A percentile compares a stretch with the other conserved stretches of the same genome.
phyloP scores from a whole-genome alignment of 2,113 vertebrate species.

The Trochalopteron elliotii region DNA sequence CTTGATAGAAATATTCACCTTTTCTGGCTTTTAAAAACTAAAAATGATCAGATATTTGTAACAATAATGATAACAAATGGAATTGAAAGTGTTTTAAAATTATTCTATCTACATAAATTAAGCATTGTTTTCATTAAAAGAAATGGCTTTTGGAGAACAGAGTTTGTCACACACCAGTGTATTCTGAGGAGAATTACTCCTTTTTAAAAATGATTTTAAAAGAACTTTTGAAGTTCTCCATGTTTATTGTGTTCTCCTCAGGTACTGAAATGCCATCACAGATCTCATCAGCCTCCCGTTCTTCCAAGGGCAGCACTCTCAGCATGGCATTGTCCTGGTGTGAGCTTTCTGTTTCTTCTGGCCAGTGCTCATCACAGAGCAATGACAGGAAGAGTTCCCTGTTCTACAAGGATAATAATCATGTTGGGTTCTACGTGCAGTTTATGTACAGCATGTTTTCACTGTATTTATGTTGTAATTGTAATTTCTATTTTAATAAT shows the following conservation, averaged over 20 bases:
- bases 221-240: background rate
- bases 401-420: background rate
- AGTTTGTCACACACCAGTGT: accelerated
- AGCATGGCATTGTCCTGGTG: background rate
- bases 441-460: background rate
- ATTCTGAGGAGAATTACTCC: background rate
- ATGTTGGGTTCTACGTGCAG: background rate
- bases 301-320: background rate
- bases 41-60: background rate
- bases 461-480: background rate
- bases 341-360: background rate
- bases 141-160: background rate
- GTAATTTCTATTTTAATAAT: background rate
- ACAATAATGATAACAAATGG: background rate
- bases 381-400: background rate
- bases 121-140: background rate
- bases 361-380: background rate
- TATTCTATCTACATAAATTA: background rate
- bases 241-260: background rate
- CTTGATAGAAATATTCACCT: background rate
- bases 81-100: background rate
- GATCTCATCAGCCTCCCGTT: background rate
- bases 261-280: background rate
- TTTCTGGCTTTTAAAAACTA: background rate
- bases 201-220: background rate